Conservation (phyloP, 2,113 vertebrate genomes). For the Chunga burmeisteri region DNA sequence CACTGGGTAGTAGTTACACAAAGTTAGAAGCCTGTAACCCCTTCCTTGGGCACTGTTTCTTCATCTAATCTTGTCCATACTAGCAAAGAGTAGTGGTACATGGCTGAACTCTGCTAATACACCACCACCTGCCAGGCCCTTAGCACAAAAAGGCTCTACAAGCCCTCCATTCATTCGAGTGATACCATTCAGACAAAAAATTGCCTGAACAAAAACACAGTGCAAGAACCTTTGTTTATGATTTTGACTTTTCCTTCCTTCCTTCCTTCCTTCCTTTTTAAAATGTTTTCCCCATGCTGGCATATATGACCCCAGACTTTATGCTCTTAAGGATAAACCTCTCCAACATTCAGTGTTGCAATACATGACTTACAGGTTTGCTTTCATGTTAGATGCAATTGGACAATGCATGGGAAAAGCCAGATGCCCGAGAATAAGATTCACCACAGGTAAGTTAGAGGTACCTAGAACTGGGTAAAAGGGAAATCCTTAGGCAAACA, state of each 20-base stretch:
- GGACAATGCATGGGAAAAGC: neutral
- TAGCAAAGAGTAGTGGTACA: neutral
- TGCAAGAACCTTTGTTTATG: neutral
- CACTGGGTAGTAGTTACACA: neutral
- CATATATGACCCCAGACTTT: neutral
- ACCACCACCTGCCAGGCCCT: neutral
- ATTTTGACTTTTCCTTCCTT: neutral
- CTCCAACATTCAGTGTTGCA: neutral
- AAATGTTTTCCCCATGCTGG: neutral
- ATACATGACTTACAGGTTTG: neutral
- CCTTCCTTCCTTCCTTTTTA: neutral
- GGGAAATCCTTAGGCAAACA: neutral
- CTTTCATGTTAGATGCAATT: neutral
- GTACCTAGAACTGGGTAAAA: neutral
- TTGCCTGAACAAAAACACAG: neutral
- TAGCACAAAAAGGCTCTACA: neutral
- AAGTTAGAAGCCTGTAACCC: neutral
- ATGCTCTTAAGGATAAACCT: neutral
- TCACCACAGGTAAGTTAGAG: neutral
- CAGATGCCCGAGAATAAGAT: neutral
- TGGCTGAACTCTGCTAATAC: neutral
- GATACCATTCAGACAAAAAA: neutral
- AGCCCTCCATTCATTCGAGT: neutral
- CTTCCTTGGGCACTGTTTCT: neutral
- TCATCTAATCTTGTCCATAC: neutral